These are phyloP conservation scores for Elysia chlorotica DNA, from an alignment of 1,140 invertebrate genomes.

Conservation along the genomic window DNA sequence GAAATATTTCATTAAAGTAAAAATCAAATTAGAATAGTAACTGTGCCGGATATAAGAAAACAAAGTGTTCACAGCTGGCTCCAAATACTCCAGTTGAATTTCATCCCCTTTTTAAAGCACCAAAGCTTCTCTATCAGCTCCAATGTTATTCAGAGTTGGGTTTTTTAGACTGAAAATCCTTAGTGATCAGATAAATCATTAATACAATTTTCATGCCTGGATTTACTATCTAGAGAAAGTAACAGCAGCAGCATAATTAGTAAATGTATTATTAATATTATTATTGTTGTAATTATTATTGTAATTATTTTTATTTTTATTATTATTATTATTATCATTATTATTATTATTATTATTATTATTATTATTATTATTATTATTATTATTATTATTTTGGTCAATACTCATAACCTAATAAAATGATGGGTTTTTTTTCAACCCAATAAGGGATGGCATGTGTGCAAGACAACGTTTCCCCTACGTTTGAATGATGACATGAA, in stretches of 20 bases:
- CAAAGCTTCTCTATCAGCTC: background rate
- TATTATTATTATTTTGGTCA: background rate
- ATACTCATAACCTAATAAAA: background rate
- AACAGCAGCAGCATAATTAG: no score
- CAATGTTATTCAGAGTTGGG: background rate
- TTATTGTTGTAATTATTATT: background rate
- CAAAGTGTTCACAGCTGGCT: background rate
- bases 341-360: background rate
- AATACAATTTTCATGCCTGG: no score
- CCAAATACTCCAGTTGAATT: background rate
- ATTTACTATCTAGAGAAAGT: no score
- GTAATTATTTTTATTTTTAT: background rate
- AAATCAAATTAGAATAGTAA: background rate
- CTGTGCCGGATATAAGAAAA: no score
- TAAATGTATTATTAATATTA: no score
- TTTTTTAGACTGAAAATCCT: no score
- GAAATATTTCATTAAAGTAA: no score
- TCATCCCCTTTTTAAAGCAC: background rate
- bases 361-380: no score
- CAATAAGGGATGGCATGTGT: constrained; percentile 51
- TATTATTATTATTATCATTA: background rate
- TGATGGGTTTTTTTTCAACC: constrained; percentile 2
- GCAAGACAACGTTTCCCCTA: constrained; percentile 27
- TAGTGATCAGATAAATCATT: no score
- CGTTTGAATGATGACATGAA: constrained; percentile 36